phyloP scores from a whole-genome alignment of 1,140 invertebrate genomes.

The Lasioglossum baleicum region DNA sequence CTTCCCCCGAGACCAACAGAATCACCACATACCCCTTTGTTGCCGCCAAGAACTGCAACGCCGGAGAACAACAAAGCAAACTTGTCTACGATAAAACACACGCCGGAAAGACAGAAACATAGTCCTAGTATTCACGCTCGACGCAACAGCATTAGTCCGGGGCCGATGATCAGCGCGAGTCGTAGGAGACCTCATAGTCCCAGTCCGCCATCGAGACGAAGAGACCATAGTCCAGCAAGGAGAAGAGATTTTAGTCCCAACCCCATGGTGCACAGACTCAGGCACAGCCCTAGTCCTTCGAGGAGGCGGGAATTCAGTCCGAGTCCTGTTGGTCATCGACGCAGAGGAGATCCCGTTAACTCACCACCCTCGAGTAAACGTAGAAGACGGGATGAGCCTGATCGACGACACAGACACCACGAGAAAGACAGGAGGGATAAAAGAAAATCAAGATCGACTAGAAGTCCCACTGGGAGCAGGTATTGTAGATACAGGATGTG shows the following conservation, averaged over 20 bases:
- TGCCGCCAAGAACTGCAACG: constrained; percentile 79
- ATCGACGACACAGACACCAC: constrained; percentile 77
- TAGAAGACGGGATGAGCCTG: constrained; percentile 73
- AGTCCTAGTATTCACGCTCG: constrained; percentile 66
- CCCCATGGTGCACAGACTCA: constrained; percentile 66
- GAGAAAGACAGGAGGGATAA: constrained; percentile 76
- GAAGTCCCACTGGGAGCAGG: constrained; percentile 71
- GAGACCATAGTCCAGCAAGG: constrained; percentile 71
- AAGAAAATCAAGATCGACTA: constrained; percentile 70
- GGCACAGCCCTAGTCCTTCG: constrained; percentile 73
- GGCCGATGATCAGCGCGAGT: constrained; percentile 37
- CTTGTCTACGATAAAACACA: constrained; percentile 56
- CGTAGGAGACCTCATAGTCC: constrained; percentile 74
- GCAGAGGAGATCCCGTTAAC: constrained; percentile 62
- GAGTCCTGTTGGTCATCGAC: constrained; percentile 64
- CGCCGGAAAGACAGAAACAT: constrained; percentile 69
- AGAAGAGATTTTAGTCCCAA: constrained; percentile 75
- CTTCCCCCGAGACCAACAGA: constrained; percentile 71
- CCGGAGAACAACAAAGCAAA: constrained; percentile 65
- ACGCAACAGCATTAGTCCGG: constrained; percentile 63
- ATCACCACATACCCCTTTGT: constrained; percentile 82
- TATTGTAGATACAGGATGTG: constrained; percentile 18
- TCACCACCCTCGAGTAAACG: constrained; percentile 73
- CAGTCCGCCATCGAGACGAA: constrained; percentile 67
- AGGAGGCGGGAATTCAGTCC: constrained; percentile 70